Base-by-base conservation (phyloP, 2,888 invertebrate genomes). In the Diplazon laetatorius region DNA sequence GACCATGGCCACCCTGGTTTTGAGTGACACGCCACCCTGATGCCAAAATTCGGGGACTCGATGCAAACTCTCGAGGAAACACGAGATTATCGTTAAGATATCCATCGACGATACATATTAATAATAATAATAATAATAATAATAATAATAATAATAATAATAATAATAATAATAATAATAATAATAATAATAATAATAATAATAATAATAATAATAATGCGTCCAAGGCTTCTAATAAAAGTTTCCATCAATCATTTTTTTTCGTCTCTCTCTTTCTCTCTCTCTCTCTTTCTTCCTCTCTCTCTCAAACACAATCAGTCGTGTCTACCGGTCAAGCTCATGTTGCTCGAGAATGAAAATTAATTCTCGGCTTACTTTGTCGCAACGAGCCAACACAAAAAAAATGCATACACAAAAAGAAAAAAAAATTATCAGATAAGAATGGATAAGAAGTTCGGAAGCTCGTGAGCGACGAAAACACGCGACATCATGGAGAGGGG, bases 391-490 rank as follows among this genome's bases (percentile, higher is more conserved):
- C 30, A 35, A 30, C 30, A 2, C 25, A 55, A 42, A 63, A 30
- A 60, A 9, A 71, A 25, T n/a, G n/a, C n/a, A n/a, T n/a, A n/a
- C n/a, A n/a, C n/a, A n/a, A n/a, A n/a, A n/a, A n/a, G n/a, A n/a
- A n/a, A n/a, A n/a, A n/a, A n/a, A n/a, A n/a, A n/a, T n/a, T 30
- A 30, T 5, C 6, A 20, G 8, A 42, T 9, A 25, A 42, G 63
- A 35, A 42, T 14, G 22, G 30, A 35, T 25, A 10, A 48, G 35
- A 55, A 68, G 46, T 30, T 30, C 18, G 30, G 12, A 39, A 20
- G 35, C 52, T 62, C 46, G 70, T 48, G 50, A 57, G 37, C 60
- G 63, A 65, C 42, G 73, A 74, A 70, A 62, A 80, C 65, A 78
- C 44, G 60, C 25, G 30, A 62, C 48, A 30, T 52, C 37, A 63